Base-by-base conservation (phyloP, 2,113 vertebrate genomes). In the Stomatorhinus ivindoensis region DNA sequence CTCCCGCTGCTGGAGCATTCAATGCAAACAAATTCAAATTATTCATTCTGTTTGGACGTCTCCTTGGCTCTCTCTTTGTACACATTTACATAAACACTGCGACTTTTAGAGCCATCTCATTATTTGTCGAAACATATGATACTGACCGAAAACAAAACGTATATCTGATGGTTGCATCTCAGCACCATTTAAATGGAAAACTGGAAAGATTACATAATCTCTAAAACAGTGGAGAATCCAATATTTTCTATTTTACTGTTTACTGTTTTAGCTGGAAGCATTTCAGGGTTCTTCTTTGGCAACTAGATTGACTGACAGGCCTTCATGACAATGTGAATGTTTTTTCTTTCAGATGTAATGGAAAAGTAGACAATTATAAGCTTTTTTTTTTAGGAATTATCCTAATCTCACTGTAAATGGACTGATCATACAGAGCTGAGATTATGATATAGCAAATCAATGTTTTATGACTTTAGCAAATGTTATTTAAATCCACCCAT, bases 91-190 rank as follows among this genome's bases (percentile, higher is more conserved):
- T 51, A 51, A 51, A 86, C 47, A 46, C 44, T 84, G 44, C 44
- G n/a, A 86, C 85, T 87, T 53, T 87, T 87, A 87, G 50, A 87
- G 85, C n/a, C 47, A 19, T 87, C 47, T 87, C 85, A 87, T 87
- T 53, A 87, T 51, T 87, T 87, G 85, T 35, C 11, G 50, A 55
- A 87, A 87, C 50, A 53, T 48, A 55, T 35, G 50, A 87, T 87
- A 51, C 85, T 31, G n/a, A 19, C 85, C n/a, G 50, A 87, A 87
- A 55, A 87, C 50, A 87, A 31, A 84, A 84, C 19, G 39, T 47
- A 84, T 46, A 46, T 84, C 82, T 84, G 44, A 35, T 87, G 15
- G n/a, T 39, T 87, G 85, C 50, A 53, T 35, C 85, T 87, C 48
- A 39, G 27, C 31, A 5, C 85, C n/a, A 35, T 55, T 87, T 87